Evolutionary conservation across 2,113 vertebrate genomes (phyloP), one percentile per base, ranked within the genome.

Genomic region (Loxodonta africana): DNA sequence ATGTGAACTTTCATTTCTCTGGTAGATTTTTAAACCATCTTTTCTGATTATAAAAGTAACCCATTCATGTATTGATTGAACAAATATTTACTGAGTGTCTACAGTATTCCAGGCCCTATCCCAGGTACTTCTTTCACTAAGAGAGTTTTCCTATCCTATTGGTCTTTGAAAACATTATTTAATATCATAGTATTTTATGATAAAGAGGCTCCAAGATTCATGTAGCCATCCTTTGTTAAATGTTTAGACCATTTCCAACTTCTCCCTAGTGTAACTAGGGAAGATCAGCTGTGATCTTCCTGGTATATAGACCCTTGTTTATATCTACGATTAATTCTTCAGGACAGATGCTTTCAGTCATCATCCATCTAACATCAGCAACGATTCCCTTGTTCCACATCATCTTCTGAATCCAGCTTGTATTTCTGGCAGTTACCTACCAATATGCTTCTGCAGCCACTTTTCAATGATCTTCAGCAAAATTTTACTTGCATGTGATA

Each of bases 41-140:
- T 89, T 82, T 94, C 73, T 63, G 30, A 17, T 76, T 95, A 76
- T 60, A 88, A 83, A 88, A 87, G 41, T 83, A 82, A 88, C 67
- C 57, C 51, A 95, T 37, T 37, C 37, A 37, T 37, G 37, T 37
- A 37, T 2, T 37, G 37, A 37, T 37, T 37, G 37, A 37, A 37
- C 37, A 37, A 37, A 37, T 37, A 37, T 37, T 37, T 37, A 37
- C 37, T 37, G 37, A 37, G 37, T 37, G 37, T 37, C 37, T 37
- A 37, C 37, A 37, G 37, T 37, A 37, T 37, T 37, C 37, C 37
- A 37, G 37, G 37, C 37, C 37, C 37, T 37, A 37, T 37, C 37
- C 37, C 37, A 74, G 12, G 44, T 37, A 53, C 8, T 84, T 74
- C 25, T 88, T 80, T 91, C 80, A 48, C 23, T 44, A 88, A 15